These are phyloP conservation scores for Echinarachnius parma DNA, from an alignment of 53 echinoderm and acorn worm genomes.

Conservation along the genomic window DNA sequence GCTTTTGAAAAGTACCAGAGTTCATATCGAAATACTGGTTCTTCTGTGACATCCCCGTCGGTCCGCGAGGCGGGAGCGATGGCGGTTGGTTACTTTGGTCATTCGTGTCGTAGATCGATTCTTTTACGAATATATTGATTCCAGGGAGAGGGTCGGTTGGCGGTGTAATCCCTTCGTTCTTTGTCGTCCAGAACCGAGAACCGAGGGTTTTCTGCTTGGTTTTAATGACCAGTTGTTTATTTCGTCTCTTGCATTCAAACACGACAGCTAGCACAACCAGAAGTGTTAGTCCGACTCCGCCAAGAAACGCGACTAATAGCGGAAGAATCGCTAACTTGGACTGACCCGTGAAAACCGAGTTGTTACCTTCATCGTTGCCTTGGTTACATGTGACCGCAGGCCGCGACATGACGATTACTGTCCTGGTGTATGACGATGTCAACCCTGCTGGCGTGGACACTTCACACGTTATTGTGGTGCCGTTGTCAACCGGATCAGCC, in stretches of 20 bases:
- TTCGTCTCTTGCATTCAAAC: background rate
- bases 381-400: background rate
- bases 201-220: constrained; percentile 4
- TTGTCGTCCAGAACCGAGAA: constrained; percentile 15
- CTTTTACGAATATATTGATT: background rate
- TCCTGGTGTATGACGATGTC: background rate
- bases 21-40: constrained; percentile 45
- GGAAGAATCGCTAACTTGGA: constrained; percentile 16
- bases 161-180: background rate
- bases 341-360: background rate
- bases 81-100: constrained; percentile 1
- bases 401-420: constrained; percentile 1
- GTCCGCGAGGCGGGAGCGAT: background rate
- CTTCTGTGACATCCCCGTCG: too few relatives aligned
- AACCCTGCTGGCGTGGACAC: constrained; percentile 23
- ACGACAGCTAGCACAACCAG: constrained; percentile 1
- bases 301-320: constrained; percentile 14
- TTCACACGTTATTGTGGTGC: constrained; percentile 6
- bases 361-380: background rate
- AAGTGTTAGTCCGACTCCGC: constrained; percentile 21
- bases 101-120: constrained; percentile 5
- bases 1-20: constrained; percentile 1
- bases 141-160: background rate
- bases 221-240: constrained; percentile 1
- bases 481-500: constrained; percentile 4